Conservation (phyloP, 2,113 vertebrate genomes). For the Nyctibius bracteatus region DNA sequence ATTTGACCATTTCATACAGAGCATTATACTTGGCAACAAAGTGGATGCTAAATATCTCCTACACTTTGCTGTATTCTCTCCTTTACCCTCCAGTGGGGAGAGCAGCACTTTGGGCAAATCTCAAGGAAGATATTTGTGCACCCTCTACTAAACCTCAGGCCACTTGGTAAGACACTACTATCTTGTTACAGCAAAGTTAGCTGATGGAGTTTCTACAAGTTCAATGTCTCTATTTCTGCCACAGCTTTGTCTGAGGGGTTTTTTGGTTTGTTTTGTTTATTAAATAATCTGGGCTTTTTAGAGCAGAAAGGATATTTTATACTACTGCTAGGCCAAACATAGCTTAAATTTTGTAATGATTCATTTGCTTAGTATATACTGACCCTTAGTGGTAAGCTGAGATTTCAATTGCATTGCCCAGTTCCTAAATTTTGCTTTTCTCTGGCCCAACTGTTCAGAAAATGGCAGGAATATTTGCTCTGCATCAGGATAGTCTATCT, state of each 20-base stretch:
- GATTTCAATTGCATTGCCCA: neutral
- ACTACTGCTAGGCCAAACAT: neutral
- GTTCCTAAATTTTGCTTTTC: neutral
- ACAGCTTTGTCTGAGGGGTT: no score
- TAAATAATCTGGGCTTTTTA: neutral
- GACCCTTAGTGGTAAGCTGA: constrained; percentile 51
- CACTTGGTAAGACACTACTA: neutral
- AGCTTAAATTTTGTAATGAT: neutral
- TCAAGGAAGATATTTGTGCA: neutral
- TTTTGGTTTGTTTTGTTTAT: neutral
- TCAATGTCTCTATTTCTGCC: neutral
- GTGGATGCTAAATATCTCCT: neutral
- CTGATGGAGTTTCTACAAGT: neutral
- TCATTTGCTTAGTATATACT: constrained; percentile 22
- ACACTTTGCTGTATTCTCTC: neutral
- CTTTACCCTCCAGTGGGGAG: neutral
- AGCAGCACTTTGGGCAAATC: neutral
- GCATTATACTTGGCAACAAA: neutral
- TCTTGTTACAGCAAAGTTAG: neutral
- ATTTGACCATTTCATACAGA: neutral
- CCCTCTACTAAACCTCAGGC: neutral
- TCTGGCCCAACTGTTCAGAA: neutral
- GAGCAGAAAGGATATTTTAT: neutral
- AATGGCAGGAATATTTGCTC: constrained; percentile 18
- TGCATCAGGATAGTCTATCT: neutral